Conservation (phyloP, 1,140 invertebrate genomes). For the Leptinotarsa lineolata region DNA sequence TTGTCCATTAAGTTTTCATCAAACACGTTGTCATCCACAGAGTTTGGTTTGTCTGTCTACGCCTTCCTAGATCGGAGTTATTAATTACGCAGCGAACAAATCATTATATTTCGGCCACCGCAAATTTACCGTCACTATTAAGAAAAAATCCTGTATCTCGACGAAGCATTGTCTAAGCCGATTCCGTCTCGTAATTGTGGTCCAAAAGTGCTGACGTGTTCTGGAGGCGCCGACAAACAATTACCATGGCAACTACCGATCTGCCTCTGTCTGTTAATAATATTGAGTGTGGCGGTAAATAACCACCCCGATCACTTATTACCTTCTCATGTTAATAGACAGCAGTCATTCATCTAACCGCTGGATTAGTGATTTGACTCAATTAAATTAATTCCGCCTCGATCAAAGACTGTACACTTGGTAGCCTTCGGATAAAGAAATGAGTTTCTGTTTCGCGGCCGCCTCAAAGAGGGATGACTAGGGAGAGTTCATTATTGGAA, state of each 20-base stretch:
- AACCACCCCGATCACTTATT: slow-evolving; percentile 36
- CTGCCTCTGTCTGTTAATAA: slow-evolving; percentile 38
- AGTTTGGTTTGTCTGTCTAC: too few species aligned
- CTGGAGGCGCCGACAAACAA: slow-evolving; percentile 49
- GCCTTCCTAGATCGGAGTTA: too few species aligned
- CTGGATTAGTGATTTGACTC: slow-evolving; percentile 4
- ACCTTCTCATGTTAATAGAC: slow-evolving; percentile 28
- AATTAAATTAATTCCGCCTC: background rate
- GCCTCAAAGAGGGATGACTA: background rate
- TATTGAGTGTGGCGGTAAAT: slow-evolving; percentile 25
- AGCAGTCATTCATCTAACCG: slow-evolving; percentile 13
- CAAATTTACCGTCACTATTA: too few species aligned
- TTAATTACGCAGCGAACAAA: too few species aligned
- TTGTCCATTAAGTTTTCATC: too few species aligned
- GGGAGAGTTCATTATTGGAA: background rate
- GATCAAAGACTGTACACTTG: background rate
- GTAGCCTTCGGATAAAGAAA: background rate
- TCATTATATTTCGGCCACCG: too few species aligned
- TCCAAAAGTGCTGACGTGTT: slow-evolving; percentile 48
- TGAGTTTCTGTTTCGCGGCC: background rate
- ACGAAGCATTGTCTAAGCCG: slow-evolving; percentile 45
- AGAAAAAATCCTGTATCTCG: background rate
- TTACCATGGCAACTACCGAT: slow-evolving; percentile 38
- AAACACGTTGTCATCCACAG: too few species aligned
- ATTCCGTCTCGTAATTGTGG: slow-evolving; percentile 52